These are phyloP conservation scores for Heterotilapia buettikoferi DNA, from an alignment of 2,113 vertebrate species.

Conservation along the genomic window DNA sequence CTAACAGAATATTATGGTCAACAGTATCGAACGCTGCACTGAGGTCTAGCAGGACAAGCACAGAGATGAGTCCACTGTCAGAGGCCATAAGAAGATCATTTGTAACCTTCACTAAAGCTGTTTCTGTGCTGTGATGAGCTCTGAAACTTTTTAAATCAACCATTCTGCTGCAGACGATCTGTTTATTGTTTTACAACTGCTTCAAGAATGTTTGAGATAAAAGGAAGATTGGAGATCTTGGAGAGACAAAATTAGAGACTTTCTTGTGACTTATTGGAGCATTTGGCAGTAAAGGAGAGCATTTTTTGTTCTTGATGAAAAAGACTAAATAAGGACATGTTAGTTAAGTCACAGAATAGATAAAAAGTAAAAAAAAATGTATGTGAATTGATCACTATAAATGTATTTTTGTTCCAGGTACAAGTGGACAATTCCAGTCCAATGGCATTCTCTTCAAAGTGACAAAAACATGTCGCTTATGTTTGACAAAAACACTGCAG, in stretches of 20 bases:
- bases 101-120: neutral
- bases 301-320: neutral
- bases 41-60: neutral
- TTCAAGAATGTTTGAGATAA: neutral
- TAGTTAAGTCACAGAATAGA: neutral
- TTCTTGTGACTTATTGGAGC: neutral
- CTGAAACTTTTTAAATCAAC: neutral
- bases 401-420: constrained; percentile 75
- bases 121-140: neutral
- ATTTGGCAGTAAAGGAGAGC: neutral
- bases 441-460: constrained; percentile 62
- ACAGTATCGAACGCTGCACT: neutral
- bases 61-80: neutral
- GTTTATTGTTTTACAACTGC: neutral
- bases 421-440: constrained; percentile 90
- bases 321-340: neutral
- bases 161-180: fast-evolving
- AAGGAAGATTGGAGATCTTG: neutral
- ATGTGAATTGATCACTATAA: neutral
- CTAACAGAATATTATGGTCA: neutral
- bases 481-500: constrained; percentile 70
- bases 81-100: neutral
- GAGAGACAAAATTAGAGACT: neutral
- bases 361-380: neutral
- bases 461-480: neutral